Evolutionary conservation across 2,888 invertebrate genomes (phyloP), one percentile per base, ranked within the genome.

Genomic region (Charanyca ferruginea): DNA sequence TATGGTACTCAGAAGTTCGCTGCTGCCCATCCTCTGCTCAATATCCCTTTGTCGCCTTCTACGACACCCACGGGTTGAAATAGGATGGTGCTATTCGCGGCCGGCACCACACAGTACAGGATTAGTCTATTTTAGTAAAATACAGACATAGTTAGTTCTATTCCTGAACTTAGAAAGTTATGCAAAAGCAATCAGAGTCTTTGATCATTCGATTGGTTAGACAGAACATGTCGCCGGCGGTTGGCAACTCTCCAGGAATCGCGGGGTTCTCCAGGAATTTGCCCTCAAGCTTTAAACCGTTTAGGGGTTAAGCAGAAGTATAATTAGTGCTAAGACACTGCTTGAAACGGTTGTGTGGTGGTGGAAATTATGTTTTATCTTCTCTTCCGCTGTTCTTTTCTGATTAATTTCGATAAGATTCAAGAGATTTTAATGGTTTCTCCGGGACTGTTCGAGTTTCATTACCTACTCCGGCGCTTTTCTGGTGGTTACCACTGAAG

Each of bases 261-360:
- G 48, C 48, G 60, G 66, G 71, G 16, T 74, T 55, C 59, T 71
- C 60, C 71, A 45, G 60, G 66, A 61, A 76, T 73, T 45, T 13
- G 25, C 11, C 20, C 49, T 54, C 28, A 38, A 35, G 65, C 49
- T 53, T 42, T 28, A 8, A 38, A 35, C 22, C 52, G 47, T 49
- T 9, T 22, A 52, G 23, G n/a, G 51, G 23, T 48, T 63, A 63
- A 60, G 20, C 32, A 20, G 63, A 28, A 25, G 2, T 54, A 58
- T 45, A 18, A 66, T 13, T 48, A 41, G 38, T 16, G 2, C 16
- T 13, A 28, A 20, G 2, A 16, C 6, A 5, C 1, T 13, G 9
- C 6, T 18, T 13, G 28, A n/a, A 32, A 38, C 4, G 7, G 18
- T 9, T 25, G 23, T n/a, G 6, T 16, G 16, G 16, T 32, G 16